Conservation (phyloP, 2,113 vertebrate genomes). For the Anolis carolinensis region DNA sequence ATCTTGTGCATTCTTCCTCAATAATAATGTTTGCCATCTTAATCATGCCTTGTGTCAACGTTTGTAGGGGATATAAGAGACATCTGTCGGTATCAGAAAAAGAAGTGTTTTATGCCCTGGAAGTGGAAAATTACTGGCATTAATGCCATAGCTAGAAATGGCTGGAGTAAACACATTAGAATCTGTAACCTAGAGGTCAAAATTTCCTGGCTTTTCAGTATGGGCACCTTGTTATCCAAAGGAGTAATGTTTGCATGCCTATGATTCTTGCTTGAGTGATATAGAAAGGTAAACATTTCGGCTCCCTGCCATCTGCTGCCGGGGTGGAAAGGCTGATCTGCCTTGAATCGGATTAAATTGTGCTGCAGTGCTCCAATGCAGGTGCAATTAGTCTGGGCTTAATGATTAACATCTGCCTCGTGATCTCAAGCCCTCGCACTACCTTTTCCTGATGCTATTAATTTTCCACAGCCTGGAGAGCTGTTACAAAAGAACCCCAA, state of each 20-base stretch:
- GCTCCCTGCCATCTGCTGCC: slow-evolving; percentile 33
- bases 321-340: slow-evolving; percentile 26
- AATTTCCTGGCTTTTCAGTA: background rate
- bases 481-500: slow-evolving; percentile 44
- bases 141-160: background rate
- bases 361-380: slow-evolving; percentile 37
- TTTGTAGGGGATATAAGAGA: no score
- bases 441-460: background rate
- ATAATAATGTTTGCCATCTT: no score
- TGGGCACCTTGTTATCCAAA: background rate
- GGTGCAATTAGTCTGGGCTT: slow-evolving; percentile 50
- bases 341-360: slow-evolving; percentile 44
- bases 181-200: background rate
- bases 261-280: background rate
- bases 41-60: no score
- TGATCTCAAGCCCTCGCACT: slow-evolving; percentile 15
- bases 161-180: no score
- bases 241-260: background rate
- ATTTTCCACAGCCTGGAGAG: background rate
- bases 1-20: no score
- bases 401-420: slow-evolving; percentile 59
- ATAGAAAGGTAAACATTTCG: slow-evolving; percentile 26
- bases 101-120: no score
- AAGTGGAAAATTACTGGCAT: background rate
- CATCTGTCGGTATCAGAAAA: background rate